Base-by-base conservation (phyloP, 2,113 vertebrate species). In the Rhombomys opimus region DNA sequence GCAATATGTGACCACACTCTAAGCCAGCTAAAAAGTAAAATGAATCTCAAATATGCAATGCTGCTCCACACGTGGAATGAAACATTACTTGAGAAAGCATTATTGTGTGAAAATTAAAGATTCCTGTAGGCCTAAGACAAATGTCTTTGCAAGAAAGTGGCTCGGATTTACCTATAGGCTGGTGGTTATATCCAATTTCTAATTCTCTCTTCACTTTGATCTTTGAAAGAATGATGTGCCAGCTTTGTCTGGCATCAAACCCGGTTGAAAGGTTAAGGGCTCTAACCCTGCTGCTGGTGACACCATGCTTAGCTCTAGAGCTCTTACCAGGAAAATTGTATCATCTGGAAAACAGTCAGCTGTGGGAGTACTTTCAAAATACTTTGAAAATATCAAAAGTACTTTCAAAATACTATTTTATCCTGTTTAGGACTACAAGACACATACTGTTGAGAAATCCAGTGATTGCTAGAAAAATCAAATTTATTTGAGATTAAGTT, bases 61-160 rank as follows among this genome's bases (percentile, higher is more conserved):
- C 30, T 9, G 85, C 12, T 73, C 30, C 65, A 38, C 17, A 78
- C 25, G 17, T 67, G 52, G n/a, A 4, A 85, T 35, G 30, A 9
- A 72, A 73, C 93, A 96, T 96, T 89, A 89, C 68, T 96, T 91
- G 35, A 80, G 52, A 94, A 46, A 90, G 15, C 77, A 80, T 50
- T 86, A 46, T 78, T 96, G 61, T 92, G 78, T 86, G 13, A 27
- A 93, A 96, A 89, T 72, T 87, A 27, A 89, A 82, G 81, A 65
- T 61, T 17, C 7, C n/a, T 73, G 20, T 41, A 41, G 22, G 27
- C 15, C 72, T 95, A 82, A 68, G 25, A 2, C 3, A 90, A 67
- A 3, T 4, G 22, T 23, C 67, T 94, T n/a, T 92, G 22, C 27
- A 72, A 41, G 30, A 57, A 89, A 87, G 11, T 9, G 54, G 10